Evolutionary conservation across 2,113 vertebrate species (phyloP).

Genomic region (Pelecanoides urinatrix): DNA sequence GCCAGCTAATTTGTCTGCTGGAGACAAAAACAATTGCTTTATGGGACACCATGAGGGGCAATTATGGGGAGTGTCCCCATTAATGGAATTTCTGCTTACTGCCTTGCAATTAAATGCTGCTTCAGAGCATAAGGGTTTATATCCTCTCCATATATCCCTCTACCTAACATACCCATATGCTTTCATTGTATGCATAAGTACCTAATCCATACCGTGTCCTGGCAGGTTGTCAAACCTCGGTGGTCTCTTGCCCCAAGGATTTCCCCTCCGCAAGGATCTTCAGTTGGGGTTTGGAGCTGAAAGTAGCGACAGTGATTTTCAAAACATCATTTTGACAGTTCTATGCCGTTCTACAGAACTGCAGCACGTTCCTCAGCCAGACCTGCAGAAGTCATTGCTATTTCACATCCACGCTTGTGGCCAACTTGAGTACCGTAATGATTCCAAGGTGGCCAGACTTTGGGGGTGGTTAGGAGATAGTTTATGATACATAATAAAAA

Average conservation of each 20-base stretch:
- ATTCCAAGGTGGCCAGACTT: background rate
- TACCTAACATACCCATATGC: fast-evolving
- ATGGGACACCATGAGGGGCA: background rate
- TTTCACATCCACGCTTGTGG: background rate
- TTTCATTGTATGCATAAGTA: background rate
- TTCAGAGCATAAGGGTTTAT: background rate
- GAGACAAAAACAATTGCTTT: background rate
- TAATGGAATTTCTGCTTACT: background rate
- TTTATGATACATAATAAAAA: background rate
- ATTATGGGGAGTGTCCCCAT: background rate
- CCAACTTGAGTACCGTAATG: background rate
- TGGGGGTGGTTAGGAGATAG: background rate
- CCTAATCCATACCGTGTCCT: background rate
- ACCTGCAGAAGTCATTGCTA: background rate
- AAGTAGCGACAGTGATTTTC: background rate
- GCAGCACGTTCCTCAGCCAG: background rate
- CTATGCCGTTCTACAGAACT: background rate
- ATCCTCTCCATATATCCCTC: background rate
- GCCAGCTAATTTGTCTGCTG: background rate
- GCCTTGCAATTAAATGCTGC: background rate
- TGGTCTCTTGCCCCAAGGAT: background rate
- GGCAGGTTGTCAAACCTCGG: background rate
- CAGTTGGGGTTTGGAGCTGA: background rate
- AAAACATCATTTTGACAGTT: background rate
- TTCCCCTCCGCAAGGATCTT: background rate